Evolutionary conservation across 1,140 invertebrate species (phyloP).

Genomic region (Schlechtendalia chinensis): DNA sequence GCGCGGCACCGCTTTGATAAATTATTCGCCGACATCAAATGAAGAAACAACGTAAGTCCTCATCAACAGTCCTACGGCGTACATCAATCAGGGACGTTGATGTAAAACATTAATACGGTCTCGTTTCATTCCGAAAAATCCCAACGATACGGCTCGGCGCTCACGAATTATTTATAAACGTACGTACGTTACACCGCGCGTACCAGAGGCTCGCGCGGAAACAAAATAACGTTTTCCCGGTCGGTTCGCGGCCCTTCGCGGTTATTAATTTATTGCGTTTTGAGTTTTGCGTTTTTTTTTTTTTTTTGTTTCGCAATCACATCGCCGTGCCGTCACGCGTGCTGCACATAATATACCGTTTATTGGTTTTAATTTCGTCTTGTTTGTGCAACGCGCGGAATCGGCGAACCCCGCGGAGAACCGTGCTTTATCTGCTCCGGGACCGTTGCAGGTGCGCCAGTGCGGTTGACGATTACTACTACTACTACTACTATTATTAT

Average conservation of each 20-base stretch:
- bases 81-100: conserved; percentile 42
- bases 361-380: conserved; percentile 28
- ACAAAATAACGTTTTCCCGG: conserved; percentile 25
- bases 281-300: not conserved
- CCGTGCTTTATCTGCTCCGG: conserved; percentile 30
- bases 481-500: no score
- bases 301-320: not conserved
- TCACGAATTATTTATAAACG: conserved; percentile 43
- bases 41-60: conserved; percentile 41
- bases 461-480: not conserved
- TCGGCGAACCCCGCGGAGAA: not conserved
- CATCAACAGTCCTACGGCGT: conserved; percentile 46
- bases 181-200: no score
- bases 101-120: conserved; percentile 39
- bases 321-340: no score
- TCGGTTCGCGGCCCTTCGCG: no score
- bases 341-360: conserved; percentile 2
- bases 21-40: conserved; percentile 40
- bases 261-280: not conserved
- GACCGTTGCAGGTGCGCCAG: not conserved
- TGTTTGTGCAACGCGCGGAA: not conserved
- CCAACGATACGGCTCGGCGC: conserved; percentile 21
- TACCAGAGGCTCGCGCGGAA: no score
- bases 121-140: conserved; percentile 30
- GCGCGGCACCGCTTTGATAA: conserved; percentile 9